phyloP scores from a whole-genome alignment of 2,113 vertebrate genomes.

The Anas platyrhynchos region DNA sequence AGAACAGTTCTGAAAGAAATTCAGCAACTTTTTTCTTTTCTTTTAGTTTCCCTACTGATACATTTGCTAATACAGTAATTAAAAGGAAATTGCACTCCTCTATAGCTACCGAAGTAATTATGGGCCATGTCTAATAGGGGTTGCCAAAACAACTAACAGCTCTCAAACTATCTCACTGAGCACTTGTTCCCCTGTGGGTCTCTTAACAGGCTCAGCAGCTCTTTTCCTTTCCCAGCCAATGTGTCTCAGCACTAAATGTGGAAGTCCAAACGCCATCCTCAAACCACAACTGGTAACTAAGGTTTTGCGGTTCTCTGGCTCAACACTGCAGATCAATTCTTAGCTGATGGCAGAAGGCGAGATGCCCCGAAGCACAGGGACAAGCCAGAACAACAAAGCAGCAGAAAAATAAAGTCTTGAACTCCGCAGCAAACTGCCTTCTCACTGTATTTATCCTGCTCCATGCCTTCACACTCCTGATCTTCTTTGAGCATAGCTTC shows the following conservation, averaged over 20 bases:
- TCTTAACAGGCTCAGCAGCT: constrained; percentile 14
- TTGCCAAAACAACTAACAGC: constrained; percentile 48
- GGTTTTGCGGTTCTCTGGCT: not conserved
- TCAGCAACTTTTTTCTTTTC: not conserved
- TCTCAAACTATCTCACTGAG: not conserved
- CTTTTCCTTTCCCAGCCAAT: not conserved
- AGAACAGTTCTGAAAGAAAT: constrained; percentile 9
- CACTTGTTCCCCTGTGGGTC: not conserved
- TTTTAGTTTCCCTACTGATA: not conserved
- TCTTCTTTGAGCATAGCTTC: not conserved
- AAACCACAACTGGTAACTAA: not conserved
- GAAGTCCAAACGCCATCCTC: not conserved
- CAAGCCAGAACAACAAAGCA: not conserved
- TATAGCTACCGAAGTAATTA: constrained; percentile 41
- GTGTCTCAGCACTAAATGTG: not conserved
- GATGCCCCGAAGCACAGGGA: not conserved
- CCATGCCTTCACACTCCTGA: not conserved
- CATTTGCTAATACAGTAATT: constrained; percentile 44
- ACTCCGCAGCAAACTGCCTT: not conserved
- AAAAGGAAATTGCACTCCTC: constrained; percentile 56
- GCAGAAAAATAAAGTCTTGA: not conserved
- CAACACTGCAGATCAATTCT: not conserved
- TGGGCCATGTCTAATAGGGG: not conserved
- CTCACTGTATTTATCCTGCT: not conserved
- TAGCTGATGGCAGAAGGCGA: not conserved